Evolutionary conservation across 2,888 invertebrate species (phyloP), one percentile per base, ranked within the genome.

Genomic region (Anoplius nigerrimus): DNA sequence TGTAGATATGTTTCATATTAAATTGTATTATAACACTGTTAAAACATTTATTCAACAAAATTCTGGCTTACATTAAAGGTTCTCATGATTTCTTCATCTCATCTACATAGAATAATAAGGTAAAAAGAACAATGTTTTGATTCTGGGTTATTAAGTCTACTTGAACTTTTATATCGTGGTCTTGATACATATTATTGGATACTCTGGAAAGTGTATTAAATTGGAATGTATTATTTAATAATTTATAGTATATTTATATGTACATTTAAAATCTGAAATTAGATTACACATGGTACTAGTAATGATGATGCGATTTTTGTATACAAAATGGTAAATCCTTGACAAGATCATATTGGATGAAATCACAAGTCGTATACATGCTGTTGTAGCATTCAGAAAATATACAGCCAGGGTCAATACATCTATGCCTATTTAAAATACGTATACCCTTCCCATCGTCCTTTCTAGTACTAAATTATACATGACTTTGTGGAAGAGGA

Each of bases 181-280:
- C 4, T 34, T 34, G 11, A 34, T 34, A 24, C 24, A 13, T 13
- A 34, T 6, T 34, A 34, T 34, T n/a, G 34, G 4, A 2, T 34
- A 34, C 34, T 34, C 34, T 34, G 11, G 16, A n/a, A 48, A 8
- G 16, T 1, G 6, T n/a, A n/a, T 48, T 15, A 48, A 48, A 48
- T 1, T 20, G 2, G 11, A 8, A 48, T 20, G 11, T 16, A 48
- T 48, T 48, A 48, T n/a, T n/a, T n/a, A 48, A 20, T 48, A 15
- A 5, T 20, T n/a, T 48, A 48, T 48, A 48, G n/a, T 48, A 48
- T 20, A 48, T 6, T 48, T 48, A 48, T 48, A 48, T 48, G 20
- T 48, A 20, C 20, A 20, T 48, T 6, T 48, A 15, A 48, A 20
- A 11, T 48, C 20, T 16, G 16, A 48, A 20, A 48, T 48, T 48